Base-by-base conservation (phyloP, 2,797 vertebrate species). In the Pangasius djambal region DNA sequence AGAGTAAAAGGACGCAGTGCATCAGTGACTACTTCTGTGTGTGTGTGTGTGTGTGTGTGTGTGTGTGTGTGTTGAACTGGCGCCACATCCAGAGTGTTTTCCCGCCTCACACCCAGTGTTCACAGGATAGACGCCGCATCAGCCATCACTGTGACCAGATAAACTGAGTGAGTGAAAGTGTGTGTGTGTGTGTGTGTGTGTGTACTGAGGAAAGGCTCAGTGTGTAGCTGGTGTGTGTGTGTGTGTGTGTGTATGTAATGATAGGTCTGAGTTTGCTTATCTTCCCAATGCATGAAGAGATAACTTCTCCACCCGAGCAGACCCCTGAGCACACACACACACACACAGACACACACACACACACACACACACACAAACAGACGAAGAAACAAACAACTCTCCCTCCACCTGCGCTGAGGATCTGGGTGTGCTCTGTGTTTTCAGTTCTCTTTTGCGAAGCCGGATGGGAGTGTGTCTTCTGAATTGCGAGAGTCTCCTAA, bases 231-330 rank as follows among this genome's bases (percentile, higher is more conserved):
- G 8, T 31, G 44, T 67, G 83, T 74, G 67, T 89, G 89, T 89
- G 86, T 88, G 50, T 83, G 44, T 67, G 83, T 74, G 67, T 88
- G 50, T 83, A 25, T 63, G 37, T 50, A 89, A 90, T 93, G 96
- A 97, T 96, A 96, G 89, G 88, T 90, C 52, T 89, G 87, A 92
- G 59, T 61, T 88, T 16, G 91, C 94, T 96, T 96, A 96, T 96
- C 96, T 95, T 87, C 89, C 82, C 77, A 86, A 89, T 87, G 92
- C 95, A 96, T 88, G 88, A 88, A 91, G 85, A 59, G 70, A 87
- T 72, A 92, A 89, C 87, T 59, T 78, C 67, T 67, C 86, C 40
- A 63, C 88, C 85, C 75, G 25, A 87, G 48, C 28, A 77, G 57
- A 16, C 25, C 75, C 88, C 79, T 89, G 22, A 13, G 6, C 37